phyloP scores from a whole-genome alignment of 2,113 vertebrate genomes.

The Stomatorhinus ivindoensis region DNA sequence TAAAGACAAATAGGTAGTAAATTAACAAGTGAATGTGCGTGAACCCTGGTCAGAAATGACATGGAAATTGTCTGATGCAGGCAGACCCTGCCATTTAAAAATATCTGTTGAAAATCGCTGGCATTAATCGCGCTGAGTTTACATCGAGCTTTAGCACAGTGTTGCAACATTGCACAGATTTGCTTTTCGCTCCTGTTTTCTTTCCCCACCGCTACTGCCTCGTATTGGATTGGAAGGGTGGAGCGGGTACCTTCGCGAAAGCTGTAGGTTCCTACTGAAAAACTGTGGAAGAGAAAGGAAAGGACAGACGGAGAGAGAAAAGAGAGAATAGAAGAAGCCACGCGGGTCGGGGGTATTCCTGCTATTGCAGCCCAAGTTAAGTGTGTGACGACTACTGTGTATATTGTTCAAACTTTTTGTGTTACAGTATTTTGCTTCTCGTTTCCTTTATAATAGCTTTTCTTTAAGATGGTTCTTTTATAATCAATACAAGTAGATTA shows the following conservation, averaged over 20 bases:
- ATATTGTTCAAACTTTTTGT: no score
- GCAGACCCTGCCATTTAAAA: neutral
- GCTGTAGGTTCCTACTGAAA: neutral
- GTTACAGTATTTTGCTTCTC: neutral
- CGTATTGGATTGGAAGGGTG: neutral
- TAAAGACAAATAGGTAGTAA: neutral
- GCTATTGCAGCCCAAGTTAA: no score
- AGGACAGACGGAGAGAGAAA: neutral
- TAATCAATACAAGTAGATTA: neutral
- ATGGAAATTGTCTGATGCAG: neutral
- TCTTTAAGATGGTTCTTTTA: neutral
- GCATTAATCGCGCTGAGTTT: neutral
- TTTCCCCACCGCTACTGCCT: neutral
- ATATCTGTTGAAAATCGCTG: neutral
- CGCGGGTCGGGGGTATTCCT: no score
- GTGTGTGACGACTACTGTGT: no score
- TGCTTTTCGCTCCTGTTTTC: neutral
- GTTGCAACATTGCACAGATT: neutral
- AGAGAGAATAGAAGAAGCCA: neutral
- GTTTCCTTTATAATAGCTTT: neutral
- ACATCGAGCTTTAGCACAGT: neutral
- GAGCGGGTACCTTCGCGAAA: neutral
- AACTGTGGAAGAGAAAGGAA: neutral
- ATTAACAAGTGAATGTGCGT: neutral
- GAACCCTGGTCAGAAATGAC: neutral